Base-by-base conservation (phyloP, 2,797 vertebrate genomes). In the Eospalax fontanierii region DNA sequence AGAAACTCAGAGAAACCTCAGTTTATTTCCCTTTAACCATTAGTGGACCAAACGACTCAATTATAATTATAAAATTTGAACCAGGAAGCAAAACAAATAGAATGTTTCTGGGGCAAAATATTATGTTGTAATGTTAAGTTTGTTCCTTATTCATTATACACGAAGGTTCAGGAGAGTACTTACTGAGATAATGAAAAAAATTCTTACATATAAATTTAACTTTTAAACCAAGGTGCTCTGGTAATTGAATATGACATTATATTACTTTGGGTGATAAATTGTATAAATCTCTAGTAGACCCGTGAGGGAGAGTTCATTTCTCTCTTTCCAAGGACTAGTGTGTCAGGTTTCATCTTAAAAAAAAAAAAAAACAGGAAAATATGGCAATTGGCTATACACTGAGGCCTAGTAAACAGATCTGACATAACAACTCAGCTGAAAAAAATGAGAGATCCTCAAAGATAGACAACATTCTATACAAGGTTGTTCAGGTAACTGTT, bases 311-410 rank as follows among this genome's bases (percentile, higher is more conserved):
- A 96, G 12, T 18, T 96, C 73, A 89, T 95, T 96, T 89, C 71
- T 84, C 2, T 91, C 61, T 91, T 93, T 87, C 28, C 80, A 92
- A 92, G 68, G 54, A 84, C 65, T 94, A 75, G 83, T 95, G 66
- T 43, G 40, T 96, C 76, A 93, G 95, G 35, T 78, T 89, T 96
- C 89, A 94, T 96, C 85, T 81, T 95, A 86, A 82, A 75, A 92
- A 40, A 86, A 82, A 75, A 92, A 40, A 66, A 93, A 74, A 90
- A 38, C 35, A 84, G 33, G 30, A 73, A 94, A 70, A 33, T 84
- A 85, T 24, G 90, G 35, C 26, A 81, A 88, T 81, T 96, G 68
- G 9, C n/a, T 94, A 54, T 30, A 4, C 87, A 63, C 76, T 96
- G 54, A 91, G 94, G 86, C 40, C 15, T 80, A 93, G 46, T 83